Evolutionary conservation across 2,888 invertebrate species (phyloP), one percentile per base, ranked within the genome.

Genomic region (Drosophila pseudotakahashii): DNA sequence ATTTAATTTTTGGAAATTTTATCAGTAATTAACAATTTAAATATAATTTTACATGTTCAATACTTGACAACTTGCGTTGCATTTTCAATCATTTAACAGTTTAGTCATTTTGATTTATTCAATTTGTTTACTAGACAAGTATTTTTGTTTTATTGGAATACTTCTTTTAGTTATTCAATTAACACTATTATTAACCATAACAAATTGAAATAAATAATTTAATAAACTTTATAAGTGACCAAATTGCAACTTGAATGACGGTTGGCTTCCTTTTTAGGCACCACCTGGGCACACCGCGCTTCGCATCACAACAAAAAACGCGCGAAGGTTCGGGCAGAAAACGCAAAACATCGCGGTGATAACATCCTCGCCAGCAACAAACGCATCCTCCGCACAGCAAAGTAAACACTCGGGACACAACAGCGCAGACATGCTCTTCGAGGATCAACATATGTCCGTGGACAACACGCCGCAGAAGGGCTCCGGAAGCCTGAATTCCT

Each of bases 401-500:
- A 16, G 34, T 45, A 16, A 57, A 52, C 45, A 23, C 42, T 44
- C 47, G 16, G 1, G 55, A 48, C 19, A 39, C 37, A 45, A 39
- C 19, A 26, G 30, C 34, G 41, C 3, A 10, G 73, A 44, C 11
- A 88, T 89, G 88, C 51, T 86, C 59, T 77, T 74, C 55, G 88
- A 78, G 19, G 77, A 89, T 60, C 79, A 86, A 58, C 51, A 48
- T 0, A 78, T 88, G 73, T 71, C 76, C 9, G 81, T 79, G 42
- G 86, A 77, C 30, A 47, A 72, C 6, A 78, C 88, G 23, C 76
- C 78, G 13, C 39, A 63, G 9, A 79, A 78, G 44, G 68, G 64
- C 51, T 37, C 76, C 0, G 75, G 36, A 11, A 89, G 88, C 76
- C 75, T 75, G 0, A 88, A 83, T 58, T 88, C 78, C 7, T 85